A percentile compares a stretch with the other conserved stretches of the same genome.
Evolutionary conservation across 1,140 invertebrate species (phyloP).

Genomic region (Diorhabda elongata): DNA sequence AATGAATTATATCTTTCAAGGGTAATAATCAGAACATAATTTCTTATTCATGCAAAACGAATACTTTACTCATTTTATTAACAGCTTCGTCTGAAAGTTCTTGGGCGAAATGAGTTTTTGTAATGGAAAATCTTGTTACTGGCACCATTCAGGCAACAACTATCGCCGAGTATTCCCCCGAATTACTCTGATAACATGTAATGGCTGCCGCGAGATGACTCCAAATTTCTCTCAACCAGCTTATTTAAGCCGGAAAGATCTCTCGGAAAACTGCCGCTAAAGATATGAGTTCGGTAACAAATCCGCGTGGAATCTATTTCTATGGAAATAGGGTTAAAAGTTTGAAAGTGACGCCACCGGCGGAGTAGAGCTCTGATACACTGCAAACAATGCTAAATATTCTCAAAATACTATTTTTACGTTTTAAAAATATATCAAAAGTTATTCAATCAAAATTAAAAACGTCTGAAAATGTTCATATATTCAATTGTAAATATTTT

Average conservation of each 20-base stretch:
- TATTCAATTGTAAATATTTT: too few relatives aligned
- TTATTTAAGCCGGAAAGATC: slow-evolving; percentile 5
- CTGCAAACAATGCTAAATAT: too few relatives aligned
- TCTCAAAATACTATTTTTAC: too few relatives aligned
- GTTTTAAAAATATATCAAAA: too few relatives aligned
- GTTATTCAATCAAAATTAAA: too few relatives aligned
- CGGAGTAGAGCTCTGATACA: too few relatives aligned
- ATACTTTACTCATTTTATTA: slow-evolving; percentile 4
- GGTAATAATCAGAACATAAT: slow-evolving; percentile 5
- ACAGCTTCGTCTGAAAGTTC: slow-evolving; percentile 5
- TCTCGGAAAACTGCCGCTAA: not conserved
- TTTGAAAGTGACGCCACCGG: not conserved
- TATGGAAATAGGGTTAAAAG: slow-evolving; percentile 2
- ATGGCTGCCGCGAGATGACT: slow-evolving; percentile 29
- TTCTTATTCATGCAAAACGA: slow-evolving; percentile 2
- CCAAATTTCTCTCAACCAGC: slow-evolving; percentile 26
- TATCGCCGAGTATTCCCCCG: slow-evolving; percentile 22
- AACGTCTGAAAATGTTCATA: too few relatives aligned
- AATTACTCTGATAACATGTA: slow-evolving; percentile 31
- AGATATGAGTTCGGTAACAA: slow-evolving; percentile 2
- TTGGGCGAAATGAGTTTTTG: slow-evolving; percentile 17
- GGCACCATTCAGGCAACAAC: slow-evolving; percentile 30
- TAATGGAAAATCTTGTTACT: slow-evolving; percentile 25
- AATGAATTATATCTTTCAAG: not conserved
- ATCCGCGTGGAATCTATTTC: not conserved